These are phyloP conservation scores for Agrypnia vestita DNA, from an alignment of 1,140 invertebrate genomes.

Conservation along the genomic window DNA sequence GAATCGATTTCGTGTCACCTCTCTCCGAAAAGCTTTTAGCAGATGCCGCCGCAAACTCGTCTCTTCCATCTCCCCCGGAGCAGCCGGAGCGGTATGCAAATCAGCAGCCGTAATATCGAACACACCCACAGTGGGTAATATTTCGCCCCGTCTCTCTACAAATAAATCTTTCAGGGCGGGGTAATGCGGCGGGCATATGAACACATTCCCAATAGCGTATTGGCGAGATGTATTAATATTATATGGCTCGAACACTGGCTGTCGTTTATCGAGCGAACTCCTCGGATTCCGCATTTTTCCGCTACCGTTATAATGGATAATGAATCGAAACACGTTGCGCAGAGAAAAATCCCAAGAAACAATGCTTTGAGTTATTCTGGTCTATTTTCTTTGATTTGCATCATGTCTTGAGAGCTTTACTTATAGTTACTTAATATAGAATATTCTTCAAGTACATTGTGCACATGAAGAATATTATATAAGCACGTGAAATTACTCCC, in stretches of 20 bases:
- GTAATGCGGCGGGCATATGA: slow-evolving; percentile 15
- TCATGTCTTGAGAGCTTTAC: too few species aligned
- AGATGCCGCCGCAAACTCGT: background rate
- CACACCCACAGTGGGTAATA: background rate
- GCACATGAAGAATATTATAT: too few species aligned
- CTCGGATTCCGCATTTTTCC: background rate
- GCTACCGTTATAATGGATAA: too few species aligned
- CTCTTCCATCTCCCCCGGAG: background rate
- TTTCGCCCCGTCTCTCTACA: slow-evolving; percentile 21
- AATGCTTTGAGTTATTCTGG: too few species aligned
- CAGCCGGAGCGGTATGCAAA: slow-evolving; percentile 35
- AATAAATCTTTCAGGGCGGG: slow-evolving; percentile 36
- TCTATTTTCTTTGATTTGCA: too few species aligned
- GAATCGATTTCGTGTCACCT: slow-evolving; percentile 18
- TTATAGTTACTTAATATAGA: too few species aligned
- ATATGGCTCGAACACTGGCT: background rate
- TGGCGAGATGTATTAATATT: slow-evolving; percentile 10
- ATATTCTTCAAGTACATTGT: too few species aligned
- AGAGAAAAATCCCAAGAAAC: too few species aligned
- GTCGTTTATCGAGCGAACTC: slow-evolving; percentile 23
- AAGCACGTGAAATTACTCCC: too few species aligned
- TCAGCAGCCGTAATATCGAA: slow-evolving; percentile 32
- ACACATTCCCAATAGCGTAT: slow-evolving; percentile 31
- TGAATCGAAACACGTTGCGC: too few species aligned
- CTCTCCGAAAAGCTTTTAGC: slow-evolving; percentile 26